Conservation (phyloP, 2,113 vertebrate genomes). For the Cyprinodon brontotheroides region DNA sequence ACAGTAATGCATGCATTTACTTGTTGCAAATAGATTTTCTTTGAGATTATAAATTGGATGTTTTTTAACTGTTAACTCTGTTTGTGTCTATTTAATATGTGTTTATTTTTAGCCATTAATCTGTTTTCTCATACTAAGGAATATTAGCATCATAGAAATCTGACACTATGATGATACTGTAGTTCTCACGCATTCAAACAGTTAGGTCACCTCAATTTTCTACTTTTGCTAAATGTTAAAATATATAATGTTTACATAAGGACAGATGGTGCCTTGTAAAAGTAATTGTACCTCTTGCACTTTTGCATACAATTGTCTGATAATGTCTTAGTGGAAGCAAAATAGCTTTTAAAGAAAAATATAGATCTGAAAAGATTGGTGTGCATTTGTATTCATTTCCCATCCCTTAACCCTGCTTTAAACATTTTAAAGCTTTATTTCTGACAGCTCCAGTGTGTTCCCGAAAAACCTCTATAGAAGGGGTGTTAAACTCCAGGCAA, state of each 20-base stretch:
- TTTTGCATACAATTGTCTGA: background rate
- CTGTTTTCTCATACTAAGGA: background rate
- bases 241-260: background rate
- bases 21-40: slow-evolving; percentile 10
- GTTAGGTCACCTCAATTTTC: background rate
- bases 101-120: slow-evolving; percentile 30
- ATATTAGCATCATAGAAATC: background rate
- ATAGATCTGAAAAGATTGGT: background rate
- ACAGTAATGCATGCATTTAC: slow-evolving; percentile 42
- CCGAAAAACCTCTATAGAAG: background rate
- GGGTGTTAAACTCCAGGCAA: too few species aligned
- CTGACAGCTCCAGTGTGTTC: background rate
- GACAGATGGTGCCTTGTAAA: background rate
- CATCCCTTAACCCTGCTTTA: too few species aligned
- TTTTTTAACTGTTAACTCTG: slow-evolving; percentile 23
- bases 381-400: background rate
- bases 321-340: background rate
- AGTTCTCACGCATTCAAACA: background rate
- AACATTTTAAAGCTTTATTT: too few species aligned
- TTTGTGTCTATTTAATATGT: slow-evolving; percentile 21
- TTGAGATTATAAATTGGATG: slow-evolving; percentile 21
- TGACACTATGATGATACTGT: background rate
- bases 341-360: background rate
- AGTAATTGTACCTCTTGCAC: background rate
- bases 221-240: slow-evolving; percentile 3